Conservation (phyloP, 2,797 vertebrate species). For the Pampus argenteus region DNA sequence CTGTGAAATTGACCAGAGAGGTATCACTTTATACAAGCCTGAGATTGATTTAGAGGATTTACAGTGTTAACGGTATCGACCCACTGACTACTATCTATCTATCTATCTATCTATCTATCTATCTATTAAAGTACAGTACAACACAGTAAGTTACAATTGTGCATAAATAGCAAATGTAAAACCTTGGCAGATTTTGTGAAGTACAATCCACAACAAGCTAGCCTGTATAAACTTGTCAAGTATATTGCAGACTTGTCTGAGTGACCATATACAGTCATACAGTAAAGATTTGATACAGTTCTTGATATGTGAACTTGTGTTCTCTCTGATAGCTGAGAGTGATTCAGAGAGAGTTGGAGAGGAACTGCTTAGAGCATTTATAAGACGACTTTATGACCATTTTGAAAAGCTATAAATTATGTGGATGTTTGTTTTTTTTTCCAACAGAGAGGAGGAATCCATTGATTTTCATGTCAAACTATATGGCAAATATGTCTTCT, state of each 20-base stretch:
- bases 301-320: conserved; percentile 1
- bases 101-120: too few relatives aligned
- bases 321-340: not conserved
- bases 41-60: not conserved
- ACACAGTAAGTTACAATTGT: not conserved
- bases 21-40: not conserved
- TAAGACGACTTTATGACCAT: conserved; percentile 7
- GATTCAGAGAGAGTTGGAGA: not conserved
- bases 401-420: not conserved
- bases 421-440: not conserved
- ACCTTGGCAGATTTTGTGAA: too few relatives aligned
- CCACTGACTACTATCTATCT: too few relatives aligned
- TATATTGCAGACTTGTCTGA: not conserved
- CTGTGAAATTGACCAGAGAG: conserved; percentile 18
- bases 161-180: not conserved
- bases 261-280: not conserved
- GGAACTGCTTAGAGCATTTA: conserved; percentile 18
- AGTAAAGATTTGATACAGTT: not conserved
- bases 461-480: conserved; percentile 44
- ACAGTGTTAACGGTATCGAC: not conserved
- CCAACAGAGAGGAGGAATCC: conserved; percentile 11
- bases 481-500: conserved; percentile 12
- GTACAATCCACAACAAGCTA: not conserved
- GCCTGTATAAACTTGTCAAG: not conserved
- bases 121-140: not conserved